Base-by-base conservation (phyloP, 2,888 invertebrate species). In the Dione vanillae region DNA sequence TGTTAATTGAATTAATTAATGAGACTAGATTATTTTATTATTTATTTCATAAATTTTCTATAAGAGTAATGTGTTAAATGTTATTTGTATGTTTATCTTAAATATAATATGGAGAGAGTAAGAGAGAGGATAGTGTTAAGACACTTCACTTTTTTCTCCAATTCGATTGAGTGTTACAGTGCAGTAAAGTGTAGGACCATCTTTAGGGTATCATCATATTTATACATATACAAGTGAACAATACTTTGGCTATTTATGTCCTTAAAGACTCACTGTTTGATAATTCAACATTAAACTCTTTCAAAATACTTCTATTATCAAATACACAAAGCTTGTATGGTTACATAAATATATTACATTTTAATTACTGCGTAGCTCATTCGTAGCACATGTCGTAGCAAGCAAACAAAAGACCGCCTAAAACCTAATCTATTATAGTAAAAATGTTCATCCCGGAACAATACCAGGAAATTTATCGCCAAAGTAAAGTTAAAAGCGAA, bases 401-500 rank as follows among this genome's bases (percentile, higher is more conserved):
- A 19, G 43, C 35, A 41, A 14, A 65, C 6, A 51, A 40, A 67
- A 35, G n/a, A 67, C 11, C 27, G 12, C 10, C 9, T 14, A 19
- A 51, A 40, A 37, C 19, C 49, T 64, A 49, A 64, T 49, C 49
- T 49, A 14, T 14, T 64, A 19, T 47, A 35, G 19, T 6, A 49
- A 64, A 64, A 64, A 64, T 14, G 37, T 51, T 64, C 49, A 8
- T 16, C 20, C 27, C 45, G 40, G 37, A 40, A 51, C 64, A 47
- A 65, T 52, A 61, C 61, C 54, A 41, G 20, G 45, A 54, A 67
- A 72, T 75, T 75, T 75, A 76, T 75, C 40, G 70, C 41, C 61
- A 45, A 49, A 70, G 71, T 71, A 67, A 73, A 68, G 56, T 54
- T 47, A 47, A 64, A 76, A 76, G 74, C 74, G 70, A 72, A 49